Conservation (phyloP, 2,797 vertebrate genomes). For the Microctenopoma stevenorrisi region DNA sequence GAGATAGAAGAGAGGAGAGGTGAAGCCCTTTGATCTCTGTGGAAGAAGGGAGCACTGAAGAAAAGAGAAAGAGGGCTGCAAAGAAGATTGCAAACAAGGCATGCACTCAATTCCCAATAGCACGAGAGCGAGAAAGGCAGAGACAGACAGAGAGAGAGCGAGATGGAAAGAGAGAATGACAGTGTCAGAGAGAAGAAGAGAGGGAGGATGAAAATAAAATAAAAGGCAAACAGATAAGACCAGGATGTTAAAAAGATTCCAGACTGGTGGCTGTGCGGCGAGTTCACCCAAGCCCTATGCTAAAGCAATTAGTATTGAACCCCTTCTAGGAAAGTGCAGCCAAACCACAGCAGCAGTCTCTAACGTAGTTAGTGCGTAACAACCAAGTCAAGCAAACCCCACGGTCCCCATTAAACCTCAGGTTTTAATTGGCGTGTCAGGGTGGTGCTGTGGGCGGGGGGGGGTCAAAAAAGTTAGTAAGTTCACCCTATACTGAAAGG, state of each 20-base stretch:
- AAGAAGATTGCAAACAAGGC: conserved; percentile 76
- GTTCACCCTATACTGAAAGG: conserved; percentile 19
- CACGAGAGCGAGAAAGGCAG: conserved; percentile 24
- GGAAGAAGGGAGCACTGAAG: conserved; percentile 73
- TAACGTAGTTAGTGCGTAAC: conserved; percentile 75
- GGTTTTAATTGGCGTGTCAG: conserved; percentile 78
- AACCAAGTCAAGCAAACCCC: conserved; percentile 71
- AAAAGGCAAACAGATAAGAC: conserved; percentile 73
- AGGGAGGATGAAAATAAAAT: conserved; percentile 59
- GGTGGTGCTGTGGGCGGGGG: conserved; percentile 28
- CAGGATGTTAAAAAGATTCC: conserved; percentile 80
- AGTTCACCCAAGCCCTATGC: conserved; percentile 74
- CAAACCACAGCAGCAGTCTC: conserved; percentile 70
- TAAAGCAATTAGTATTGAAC: conserved; percentile 86
- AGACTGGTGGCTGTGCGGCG: conserved; percentile 73
- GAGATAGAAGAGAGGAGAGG: conserved; percentile 71
- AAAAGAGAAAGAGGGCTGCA: conserved; percentile 67
- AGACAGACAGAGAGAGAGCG: conserved; percentile 42
- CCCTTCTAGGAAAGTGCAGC: conserved; percentile 75
- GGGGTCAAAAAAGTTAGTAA: conserved; percentile 6
- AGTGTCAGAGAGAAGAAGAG: conserved; percentile 39
- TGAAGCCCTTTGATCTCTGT: conserved; percentile 85
- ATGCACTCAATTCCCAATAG: conserved; percentile 72
- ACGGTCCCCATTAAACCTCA: conserved; percentile 70
- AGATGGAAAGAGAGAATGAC: conserved; percentile 47